Conservation (phyloP, 2,888 invertebrate species). For the Minunthozetes semirufus region DNA sequence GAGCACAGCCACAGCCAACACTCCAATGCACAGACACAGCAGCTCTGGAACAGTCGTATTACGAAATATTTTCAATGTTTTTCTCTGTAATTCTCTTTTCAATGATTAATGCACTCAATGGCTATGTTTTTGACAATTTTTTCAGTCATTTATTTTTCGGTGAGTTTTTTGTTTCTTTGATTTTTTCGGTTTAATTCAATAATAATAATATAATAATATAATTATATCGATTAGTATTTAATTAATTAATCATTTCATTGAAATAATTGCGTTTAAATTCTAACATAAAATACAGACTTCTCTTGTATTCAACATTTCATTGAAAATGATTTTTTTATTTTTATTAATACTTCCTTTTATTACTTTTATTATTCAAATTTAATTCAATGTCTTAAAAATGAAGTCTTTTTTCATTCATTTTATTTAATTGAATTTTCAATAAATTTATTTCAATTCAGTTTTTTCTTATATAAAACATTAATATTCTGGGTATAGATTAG, state of each 20-base stretch:
- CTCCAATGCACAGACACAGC: neutral
- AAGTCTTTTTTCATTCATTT: neutral
- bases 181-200: neutral
- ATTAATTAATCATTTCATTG: neutral
- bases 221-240: neutral
- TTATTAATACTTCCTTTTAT: slow-evolving; percentile 13
- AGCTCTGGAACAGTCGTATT: neutral
- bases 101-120: neutral
- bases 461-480: no score
- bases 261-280: neutral
- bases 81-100: neutral
- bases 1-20: neutral
- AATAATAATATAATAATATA: neutral
- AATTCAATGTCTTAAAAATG: neutral
- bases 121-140: no score
- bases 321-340: slow-evolving; percentile 7
- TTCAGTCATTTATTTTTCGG: no score
- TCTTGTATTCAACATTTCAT: neutral
- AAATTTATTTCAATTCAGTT: no score
- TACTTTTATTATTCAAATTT: neutral
- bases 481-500: no score
- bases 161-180: neutral
- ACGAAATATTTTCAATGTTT: neutral
- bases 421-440: no score
- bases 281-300: neutral